Evolutionary conservation across 2,113 vertebrate genomes (phyloP).

Genomic region (Ctenomys sociabilis): DNA sequence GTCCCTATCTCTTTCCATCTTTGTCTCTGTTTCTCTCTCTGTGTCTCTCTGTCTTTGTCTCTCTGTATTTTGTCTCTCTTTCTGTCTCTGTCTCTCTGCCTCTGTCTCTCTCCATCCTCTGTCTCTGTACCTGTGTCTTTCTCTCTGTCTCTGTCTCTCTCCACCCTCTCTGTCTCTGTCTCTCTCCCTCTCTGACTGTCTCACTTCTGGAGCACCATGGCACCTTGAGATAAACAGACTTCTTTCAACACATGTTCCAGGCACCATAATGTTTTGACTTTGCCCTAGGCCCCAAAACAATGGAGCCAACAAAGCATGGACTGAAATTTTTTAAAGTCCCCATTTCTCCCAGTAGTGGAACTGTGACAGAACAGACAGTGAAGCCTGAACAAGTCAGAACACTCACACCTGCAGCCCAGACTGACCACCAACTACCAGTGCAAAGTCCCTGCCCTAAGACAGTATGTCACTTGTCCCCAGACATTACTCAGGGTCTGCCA

Average conservation of each 20-base stretch:
- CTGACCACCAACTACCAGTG: background rate
- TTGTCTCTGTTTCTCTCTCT: background rate
- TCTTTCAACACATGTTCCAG: background rate
- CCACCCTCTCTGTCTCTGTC: background rate
- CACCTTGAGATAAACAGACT: background rate
- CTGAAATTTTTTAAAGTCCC: background rate
- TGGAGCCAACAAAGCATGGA: background rate
- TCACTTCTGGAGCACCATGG: background rate
- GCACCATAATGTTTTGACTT: background rate
- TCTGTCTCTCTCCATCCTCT: background rate
- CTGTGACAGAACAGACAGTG: background rate
- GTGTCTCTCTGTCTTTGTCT: background rate
- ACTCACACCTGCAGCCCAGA: background rate
- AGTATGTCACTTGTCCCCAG: background rate
- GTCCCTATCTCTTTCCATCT: background rate
- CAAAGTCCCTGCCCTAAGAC: background rate
- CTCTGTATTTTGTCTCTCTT: background rate
- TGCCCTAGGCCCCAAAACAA: background rate
- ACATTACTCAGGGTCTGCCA: rapidly evolving
- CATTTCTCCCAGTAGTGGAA: background rate
- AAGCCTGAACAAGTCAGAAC: background rate
- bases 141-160: background rate
- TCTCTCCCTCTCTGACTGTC: background rate
- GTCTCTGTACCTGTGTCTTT: background rate
- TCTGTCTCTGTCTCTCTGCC: background rate